phyloP scores from a whole-genome alignment of 2,797 vertebrate genomes.

The Eutrigla gurnardus region DNA sequence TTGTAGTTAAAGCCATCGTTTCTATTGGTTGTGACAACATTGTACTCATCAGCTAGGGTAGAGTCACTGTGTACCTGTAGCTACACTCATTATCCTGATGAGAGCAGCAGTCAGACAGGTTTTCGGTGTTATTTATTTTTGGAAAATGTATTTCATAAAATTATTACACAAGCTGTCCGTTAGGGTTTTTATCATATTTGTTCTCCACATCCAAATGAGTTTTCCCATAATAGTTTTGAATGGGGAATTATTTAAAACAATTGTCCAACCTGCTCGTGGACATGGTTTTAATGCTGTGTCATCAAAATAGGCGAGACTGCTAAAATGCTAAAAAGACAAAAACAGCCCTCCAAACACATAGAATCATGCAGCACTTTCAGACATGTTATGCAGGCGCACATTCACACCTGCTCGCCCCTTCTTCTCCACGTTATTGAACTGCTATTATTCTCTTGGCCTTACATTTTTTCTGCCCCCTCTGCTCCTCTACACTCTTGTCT shows the following conservation, averaged over 20 bases:
- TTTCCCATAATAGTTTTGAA: background rate
- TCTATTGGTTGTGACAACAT: background rate
- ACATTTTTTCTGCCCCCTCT: constrained; percentile 44
- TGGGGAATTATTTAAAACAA: background rate
- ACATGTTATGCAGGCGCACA: constrained; percentile 2
- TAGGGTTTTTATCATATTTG: background rate
- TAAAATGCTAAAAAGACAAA: constrained; percentile 13
- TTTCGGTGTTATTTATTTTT: background rate
- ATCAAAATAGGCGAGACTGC: background rate
- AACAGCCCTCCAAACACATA: constrained; percentile 4
- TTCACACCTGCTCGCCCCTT: constrained; percentile 55
- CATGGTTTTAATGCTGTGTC: background rate
- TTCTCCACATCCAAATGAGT: background rate
- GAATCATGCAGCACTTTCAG: constrained; percentile 2
- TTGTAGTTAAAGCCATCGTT: background rate
- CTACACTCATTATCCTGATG: background rate
- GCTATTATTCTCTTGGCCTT: constrained; percentile 65
- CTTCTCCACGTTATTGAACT: constrained; percentile 52
- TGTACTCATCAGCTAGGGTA: constrained; percentile 1
- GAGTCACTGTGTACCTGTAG: background rate
- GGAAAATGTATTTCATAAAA: background rate
- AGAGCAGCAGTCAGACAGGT: constrained; percentile 17
- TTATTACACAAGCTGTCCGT: background rate
- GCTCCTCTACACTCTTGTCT: constrained; percentile 62
- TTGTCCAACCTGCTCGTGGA: background rate